These are phyloP conservation scores for Corythornis cristatus DNA, from an alignment of 2,113 vertebrate genomes.

Conservation along the genomic window DNA sequence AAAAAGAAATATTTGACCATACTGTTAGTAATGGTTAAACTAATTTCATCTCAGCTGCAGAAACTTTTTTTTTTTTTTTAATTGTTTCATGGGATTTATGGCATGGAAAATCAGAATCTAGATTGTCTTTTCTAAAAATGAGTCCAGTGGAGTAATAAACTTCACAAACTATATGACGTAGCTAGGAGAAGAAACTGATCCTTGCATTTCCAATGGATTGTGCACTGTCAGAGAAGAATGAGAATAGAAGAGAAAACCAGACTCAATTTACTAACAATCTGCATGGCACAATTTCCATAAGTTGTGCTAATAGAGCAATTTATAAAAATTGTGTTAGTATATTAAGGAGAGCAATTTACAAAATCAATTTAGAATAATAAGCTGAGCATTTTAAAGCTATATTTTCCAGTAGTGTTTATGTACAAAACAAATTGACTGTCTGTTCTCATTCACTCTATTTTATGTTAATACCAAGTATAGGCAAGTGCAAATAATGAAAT, in stretches of 20 bases:
- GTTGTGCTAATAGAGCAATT: constrained; percentile 65
- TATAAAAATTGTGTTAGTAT: constrained; percentile 60
- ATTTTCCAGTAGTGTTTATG: constrained; percentile 36
- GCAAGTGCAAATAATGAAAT: constrained; percentile 22
- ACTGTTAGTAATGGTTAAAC: neutral
- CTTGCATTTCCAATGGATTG: constrained; percentile 1
- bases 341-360: constrained; percentile 51
- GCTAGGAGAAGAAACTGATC: constrained; percentile 4
- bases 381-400: constrained; percentile 33
- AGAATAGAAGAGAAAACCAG: constrained; percentile 35
- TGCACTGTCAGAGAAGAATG: constrained; percentile 5
- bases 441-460: constrained; percentile 14
- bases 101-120: neutral
- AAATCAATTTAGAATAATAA: constrained; percentile 66
- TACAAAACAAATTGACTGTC: constrained; percentile 53
- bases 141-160: neutral
- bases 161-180: neutral
- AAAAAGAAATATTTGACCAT: constrained; percentile 28
- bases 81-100: neutral
- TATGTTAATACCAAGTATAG: constrained; percentile 9
- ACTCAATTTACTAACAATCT: constrained; percentile 52
- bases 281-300: constrained; percentile 53
- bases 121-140: neutral
- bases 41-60: constrained; percentile 26
- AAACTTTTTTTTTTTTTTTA: neutral